These are phyloP conservation scores for Ophioderma brevispina DNA, from an alignment of 35 echinoderm and acorn worm genomes.

Conservation along the genomic window DNA sequence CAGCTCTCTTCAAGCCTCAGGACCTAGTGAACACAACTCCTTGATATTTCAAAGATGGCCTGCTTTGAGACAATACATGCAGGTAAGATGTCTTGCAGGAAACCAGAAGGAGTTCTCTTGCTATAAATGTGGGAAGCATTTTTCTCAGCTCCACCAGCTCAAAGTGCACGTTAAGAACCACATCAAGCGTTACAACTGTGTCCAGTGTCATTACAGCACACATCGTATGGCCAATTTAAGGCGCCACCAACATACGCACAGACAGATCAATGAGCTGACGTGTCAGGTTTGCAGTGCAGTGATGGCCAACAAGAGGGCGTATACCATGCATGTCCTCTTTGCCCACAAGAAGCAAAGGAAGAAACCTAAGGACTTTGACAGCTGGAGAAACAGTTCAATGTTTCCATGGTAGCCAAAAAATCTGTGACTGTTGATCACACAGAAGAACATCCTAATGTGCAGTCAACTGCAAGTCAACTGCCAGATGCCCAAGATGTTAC, in stretches of 20 bases:
- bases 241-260: not conserved
- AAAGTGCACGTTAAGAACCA: not conserved
- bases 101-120: not conserved
- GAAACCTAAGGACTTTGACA: not conserved
- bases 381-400: not conserved
- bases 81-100: not conserved
- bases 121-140: not conserved
- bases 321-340: not conserved
- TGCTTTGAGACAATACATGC: not conserved
- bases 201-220: not conserved
- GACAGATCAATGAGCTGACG: not conserved
- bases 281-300: not conserved
- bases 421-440: too few species aligned
- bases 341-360: not conserved
- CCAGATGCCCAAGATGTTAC: too few species aligned
- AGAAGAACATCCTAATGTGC: too few species aligned
- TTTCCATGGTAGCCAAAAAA: not conserved
- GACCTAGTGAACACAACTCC: not conserved
- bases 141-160: not conserved
- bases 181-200: not conserved
- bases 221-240: not conserved
- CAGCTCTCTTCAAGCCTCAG: too few species aligned
- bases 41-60: not conserved
- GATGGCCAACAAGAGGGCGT: not conserved
- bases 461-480: too few species aligned